Evolutionary conservation across 2,113 vertebrate genomes (phyloP), one percentile per base, ranked within the genome.

Genomic region (Rallus limicola): DNA sequence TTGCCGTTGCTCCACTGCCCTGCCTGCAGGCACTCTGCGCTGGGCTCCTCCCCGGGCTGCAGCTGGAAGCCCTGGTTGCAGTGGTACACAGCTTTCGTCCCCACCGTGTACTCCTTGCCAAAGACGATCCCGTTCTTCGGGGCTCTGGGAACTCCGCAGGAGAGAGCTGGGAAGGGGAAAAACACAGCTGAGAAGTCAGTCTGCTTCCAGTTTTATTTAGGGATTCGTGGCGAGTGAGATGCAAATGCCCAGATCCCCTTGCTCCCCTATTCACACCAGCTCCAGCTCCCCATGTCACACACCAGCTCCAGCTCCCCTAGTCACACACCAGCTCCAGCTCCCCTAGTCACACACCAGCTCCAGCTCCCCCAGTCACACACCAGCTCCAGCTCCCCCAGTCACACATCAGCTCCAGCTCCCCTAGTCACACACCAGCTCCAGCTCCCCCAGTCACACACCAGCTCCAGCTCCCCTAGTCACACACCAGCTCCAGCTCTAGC

Each of bases 101-200:
- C 99, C 46, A 99, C 97, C 0, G 99, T 99, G 96, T 99, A 99
- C 96, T 99, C 99, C 95, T 99, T 99, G 40, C 99, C 99, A 36
- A 98, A 98, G 25, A 99, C 98, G 4, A 99, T 98, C 3, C 99
- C 99, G 3, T 99, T 99, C 84, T 98, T 98, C 0, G 99, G 99
- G 64, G 99, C 98, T 42, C 98, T 95, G 28, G 99, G 99, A 81
- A 99, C 98, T 9, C 99, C 99, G 46, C 99, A 99, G 90, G 99
- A 99, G 42, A 99, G 98, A 93, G 99, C 99, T 99, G 89, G 65
- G 23, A 68, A 52, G 65, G 44, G 36, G 10, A 6, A 7, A n/a
- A 40, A 2, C 21, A 5, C 11, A 26, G 36, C 12, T 0, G 0
- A 72, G 33, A 15, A 50, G 38, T 36, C 50, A 26, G 5, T 9